Evolutionary conservation across 2,113 vertebrate species (phyloP), one percentile per base, ranked within the genome.

Genomic region (Pontoporia blainvillei): DNA sequence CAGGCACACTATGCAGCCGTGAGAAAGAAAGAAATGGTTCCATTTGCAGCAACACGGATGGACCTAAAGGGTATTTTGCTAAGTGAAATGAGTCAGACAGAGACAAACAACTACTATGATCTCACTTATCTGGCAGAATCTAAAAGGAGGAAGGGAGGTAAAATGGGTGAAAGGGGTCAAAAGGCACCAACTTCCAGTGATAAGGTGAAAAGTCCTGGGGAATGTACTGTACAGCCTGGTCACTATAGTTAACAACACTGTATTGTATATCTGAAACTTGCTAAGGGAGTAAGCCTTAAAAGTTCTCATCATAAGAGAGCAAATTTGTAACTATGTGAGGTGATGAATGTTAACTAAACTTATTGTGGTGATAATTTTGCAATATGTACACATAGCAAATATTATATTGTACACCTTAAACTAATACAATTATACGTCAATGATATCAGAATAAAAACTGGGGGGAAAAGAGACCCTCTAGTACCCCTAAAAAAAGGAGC

Each of bases 1-100:
- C 7, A 57, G 9, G 15, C 46, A 29, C 12, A 52, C 8, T 29
- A 31, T 6, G 21, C 2, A 41, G 81, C 72, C 72, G 23, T 0
- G 39, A 52, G 72, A 44, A 54, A 18, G 31, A 27, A 69, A 49
- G 71, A 46, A 66, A 17, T 44, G 20, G 18, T 29, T 36, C 7
- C n/a, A 17, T 49, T 1, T 52, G n/a, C 8, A 15, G 36, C 69
- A 34, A 89, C 44, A 18, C 1, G 36, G 54, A 75, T 2, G 18
- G 67, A 25, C 9, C 25, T 18, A 34, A 71, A 76, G 34, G 49
- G 79, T 3, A 69, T 59, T 39, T 20, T 8, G 39, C 41, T 61
- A 49, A 78, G 81, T 61, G 61, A 44, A 34, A 20, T 6, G 17
- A 41, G 41, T 49, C 61, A 61, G 61, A 25, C 11, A 10, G 34